These are phyloP conservation scores for Agrochola lychnidis DNA, from an alignment of 2,888 invertebrate genomes.

Conservation along the genomic window DNA sequence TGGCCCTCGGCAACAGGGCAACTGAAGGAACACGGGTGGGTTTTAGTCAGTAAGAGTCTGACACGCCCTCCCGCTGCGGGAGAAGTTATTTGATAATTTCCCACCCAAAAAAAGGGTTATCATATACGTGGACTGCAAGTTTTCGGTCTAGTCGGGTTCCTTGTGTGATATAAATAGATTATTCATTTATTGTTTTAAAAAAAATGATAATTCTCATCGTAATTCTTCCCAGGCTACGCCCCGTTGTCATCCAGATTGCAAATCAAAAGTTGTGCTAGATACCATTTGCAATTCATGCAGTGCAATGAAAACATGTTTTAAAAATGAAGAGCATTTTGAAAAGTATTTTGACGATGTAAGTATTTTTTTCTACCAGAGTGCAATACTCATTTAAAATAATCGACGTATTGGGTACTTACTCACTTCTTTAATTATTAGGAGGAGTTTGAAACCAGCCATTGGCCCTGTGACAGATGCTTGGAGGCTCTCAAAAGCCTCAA, in stretches of 20 bases:
- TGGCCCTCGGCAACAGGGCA: too few relatives aligned
- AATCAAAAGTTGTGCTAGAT: slow-evolving; percentile 83
- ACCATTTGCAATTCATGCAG: slow-evolving; percentile 82
- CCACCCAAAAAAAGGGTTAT: too few relatives aligned
- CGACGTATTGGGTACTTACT: neutral
- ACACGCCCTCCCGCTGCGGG: too few relatives aligned
- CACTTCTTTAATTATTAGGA: slow-evolving; percentile 72
- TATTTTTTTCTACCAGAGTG: slow-evolving; percentile 1
- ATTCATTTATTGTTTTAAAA: neutral
- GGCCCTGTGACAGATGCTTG: slow-evolving; percentile 86
- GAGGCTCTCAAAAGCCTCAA: slow-evolving; percentile 85
- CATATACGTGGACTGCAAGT: too few relatives aligned
- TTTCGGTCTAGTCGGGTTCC: too few relatives aligned
- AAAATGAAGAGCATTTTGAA: slow-evolving; percentile 75
- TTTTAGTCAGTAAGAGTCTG: too few relatives aligned
- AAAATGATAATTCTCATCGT: slow-evolving; percentile 10
- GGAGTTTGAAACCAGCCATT: slow-evolving; percentile 84
- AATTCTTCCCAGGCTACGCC: slow-evolving; percentile 73
- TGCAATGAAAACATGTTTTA: slow-evolving; percentile 81
- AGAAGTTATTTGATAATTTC: too few relatives aligned
- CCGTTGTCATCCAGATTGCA: slow-evolving; percentile 83
- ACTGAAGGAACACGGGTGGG: too few relatives aligned
- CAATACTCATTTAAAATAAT: neutral
- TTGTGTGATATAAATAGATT: neutral
- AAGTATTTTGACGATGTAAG: slow-evolving; percentile 84